Evolutionary conservation across 2,888 invertebrate genomes (phyloP), one percentile per base, ranked within the genome.

Genomic region (Hyles lineata): DNA sequence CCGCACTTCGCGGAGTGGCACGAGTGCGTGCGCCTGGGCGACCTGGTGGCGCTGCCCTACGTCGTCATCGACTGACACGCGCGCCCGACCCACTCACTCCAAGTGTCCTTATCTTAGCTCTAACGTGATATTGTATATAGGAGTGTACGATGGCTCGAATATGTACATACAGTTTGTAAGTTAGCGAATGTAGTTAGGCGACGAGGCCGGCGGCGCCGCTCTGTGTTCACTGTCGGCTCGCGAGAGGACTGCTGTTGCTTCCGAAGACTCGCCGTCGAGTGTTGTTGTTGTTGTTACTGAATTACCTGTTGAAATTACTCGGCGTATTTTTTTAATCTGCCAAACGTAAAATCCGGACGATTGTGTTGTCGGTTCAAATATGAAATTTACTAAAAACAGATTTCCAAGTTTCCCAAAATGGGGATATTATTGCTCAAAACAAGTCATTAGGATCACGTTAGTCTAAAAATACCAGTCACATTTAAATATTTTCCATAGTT

Each of bases 1-100:
- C 74, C 77, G 21, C 95, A 95, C 86, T 99, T 99, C 95, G 96
- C 97, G 80, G 98, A 98, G 95, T 99, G 99, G 98, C 97, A 98
- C 91, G 97, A 98, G 95, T 97, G 98, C 88, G 96, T 97, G 76
- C 96, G 96, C 84, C 96, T 97, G 87, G 97, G 97, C 87, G 97
- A 97, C 87, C 96, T 99, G 89, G 96, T 98, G 92, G 98, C 99
- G 95, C 96, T 99, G 96, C 99, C 99, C 95, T 99, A 99, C 95
- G 98, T 98, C 95, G 97, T 98, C 92, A 97, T 98, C 95, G 98
- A 99, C 96, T 98, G 95, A 96, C 87, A 11, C 83, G 78, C 76
- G 77, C 76, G 73, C 78, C 35, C 62, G 71, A 21, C 67, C 29
- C 80, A 77, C 82, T 84, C 82, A 84, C 85, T 86, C 89, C 89